These are phyloP conservation scores for Ligdia adustata DNA, from an alignment of 2,888 invertebrate species.

Conservation along the genomic window DNA sequence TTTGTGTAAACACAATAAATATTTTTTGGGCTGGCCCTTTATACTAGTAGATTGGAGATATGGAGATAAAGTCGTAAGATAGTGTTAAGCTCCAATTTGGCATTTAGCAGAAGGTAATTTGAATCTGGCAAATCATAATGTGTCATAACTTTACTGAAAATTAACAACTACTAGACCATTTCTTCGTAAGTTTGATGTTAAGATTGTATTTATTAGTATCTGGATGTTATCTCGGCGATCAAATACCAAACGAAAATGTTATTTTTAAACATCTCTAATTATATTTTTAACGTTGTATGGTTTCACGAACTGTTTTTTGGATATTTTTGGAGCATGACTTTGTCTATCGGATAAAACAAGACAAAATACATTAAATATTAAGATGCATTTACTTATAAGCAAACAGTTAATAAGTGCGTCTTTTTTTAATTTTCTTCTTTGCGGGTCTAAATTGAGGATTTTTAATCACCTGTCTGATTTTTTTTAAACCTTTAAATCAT, in stretches of 20 bases:
- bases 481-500: too few species aligned
- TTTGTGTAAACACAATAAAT: constrained; percentile 83
- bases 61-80: constrained; percentile 39
- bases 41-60: constrained; percentile 53
- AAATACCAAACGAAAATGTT: neutral
- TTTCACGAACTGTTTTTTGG: too few species aligned
- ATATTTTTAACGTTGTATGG: too few species aligned
- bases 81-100: constrained; percentile 27
- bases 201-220: neutral
- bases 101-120: constrained; percentile 28
- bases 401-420: too few species aligned
- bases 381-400: too few species aligned
- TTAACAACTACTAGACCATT: constrained; percentile 1
- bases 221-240: neutral
- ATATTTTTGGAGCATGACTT: too few species aligned
- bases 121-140: constrained; percentile 22
- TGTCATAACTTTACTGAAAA: constrained; percentile 16
- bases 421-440: too few species aligned
- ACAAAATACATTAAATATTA: too few species aligned
- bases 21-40: constrained; percentile 68
- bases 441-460: too few species aligned
- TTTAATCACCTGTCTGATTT: too few species aligned
- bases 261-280: too few species aligned
- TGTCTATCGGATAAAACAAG: too few species aligned
- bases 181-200: neutral